phyloP scores from a whole-genome alignment of 1,140 invertebrate species.

The Sarcophaga bullata region DNA sequence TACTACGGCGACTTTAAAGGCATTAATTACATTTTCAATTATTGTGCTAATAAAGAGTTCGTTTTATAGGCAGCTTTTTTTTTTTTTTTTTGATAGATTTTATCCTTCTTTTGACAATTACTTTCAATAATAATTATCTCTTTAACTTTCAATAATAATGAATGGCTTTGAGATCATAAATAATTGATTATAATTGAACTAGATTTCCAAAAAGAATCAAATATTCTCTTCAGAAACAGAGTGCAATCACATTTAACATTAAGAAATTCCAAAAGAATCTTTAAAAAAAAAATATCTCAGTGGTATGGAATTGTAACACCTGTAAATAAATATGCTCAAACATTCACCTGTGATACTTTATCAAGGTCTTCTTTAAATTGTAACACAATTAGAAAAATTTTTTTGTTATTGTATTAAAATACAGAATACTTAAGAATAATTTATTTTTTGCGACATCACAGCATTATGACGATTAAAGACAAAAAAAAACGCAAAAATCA shows the following conservation, averaged over 20 bases:
- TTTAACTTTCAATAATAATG: no score
- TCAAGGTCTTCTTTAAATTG: not conserved
- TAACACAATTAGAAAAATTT: no score
- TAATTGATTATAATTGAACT: not conserved
- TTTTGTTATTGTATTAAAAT: no score
- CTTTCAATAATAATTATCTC: no score
- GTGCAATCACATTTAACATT: not conserved
- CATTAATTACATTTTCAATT: no score
- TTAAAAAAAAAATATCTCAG: not conserved
- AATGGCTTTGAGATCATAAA: no score
- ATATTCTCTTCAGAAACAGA: not conserved
- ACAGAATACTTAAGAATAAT: not conserved
- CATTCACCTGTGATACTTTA: slow-evolving; percentile 20
- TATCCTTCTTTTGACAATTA: no score
- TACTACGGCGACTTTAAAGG: no score
- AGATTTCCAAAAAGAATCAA: not conserved
- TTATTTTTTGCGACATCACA: not conserved
- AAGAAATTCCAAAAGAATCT: not conserved
- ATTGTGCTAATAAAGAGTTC: no score
- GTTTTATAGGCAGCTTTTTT: no score
- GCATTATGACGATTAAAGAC: not conserved
- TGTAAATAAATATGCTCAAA: slow-evolving; percentile 1
- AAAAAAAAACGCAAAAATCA: not conserved
- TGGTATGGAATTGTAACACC: not conserved
- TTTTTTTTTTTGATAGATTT: no score